A percentile compares a stretch with the other conserved stretches of the same genome.
These are phyloP conservation scores for Leucosticte australis DNA, from an alignment of 2,113 vertebrate species.

Conservation along the genomic window DNA sequence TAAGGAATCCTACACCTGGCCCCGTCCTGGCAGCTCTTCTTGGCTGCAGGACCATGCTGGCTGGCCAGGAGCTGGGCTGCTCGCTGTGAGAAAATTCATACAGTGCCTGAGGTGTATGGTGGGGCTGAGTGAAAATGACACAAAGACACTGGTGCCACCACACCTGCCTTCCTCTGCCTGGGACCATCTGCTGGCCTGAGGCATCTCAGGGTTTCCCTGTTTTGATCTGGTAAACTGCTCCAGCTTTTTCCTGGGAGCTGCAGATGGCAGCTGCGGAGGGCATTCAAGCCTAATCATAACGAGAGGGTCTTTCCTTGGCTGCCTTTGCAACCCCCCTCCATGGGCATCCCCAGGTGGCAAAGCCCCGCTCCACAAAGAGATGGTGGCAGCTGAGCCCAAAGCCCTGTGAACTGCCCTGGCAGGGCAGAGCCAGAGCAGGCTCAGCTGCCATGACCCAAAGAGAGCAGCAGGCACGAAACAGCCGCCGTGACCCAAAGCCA, in stretches of 20 bases:
- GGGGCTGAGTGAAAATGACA: neutral
- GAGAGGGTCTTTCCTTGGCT: neutral
- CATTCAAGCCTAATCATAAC: neutral
- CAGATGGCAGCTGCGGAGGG: neutral
- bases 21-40: neutral
- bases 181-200: neutral
- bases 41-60: neutral
- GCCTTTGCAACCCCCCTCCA: neutral
- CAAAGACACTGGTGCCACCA: neutral
- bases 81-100: rapidly evolving
- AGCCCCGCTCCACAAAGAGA: neutral
- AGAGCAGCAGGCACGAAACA: neutral
- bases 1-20: neutral
- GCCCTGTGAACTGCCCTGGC: rapidly evolving
- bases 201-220: neutral
- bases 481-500: rapidly evolving
- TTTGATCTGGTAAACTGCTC: neutral
- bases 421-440: rapidly evolving
- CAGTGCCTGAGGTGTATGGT: neutral
- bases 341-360: neutral
- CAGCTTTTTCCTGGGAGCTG: neutral
- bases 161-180: neutral
- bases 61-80: neutral
- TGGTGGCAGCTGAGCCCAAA: neutral
- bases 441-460: neutral